Conservation (phyloP, 2,888 invertebrate genomes). For the Zygogramma bicolorata region DNA sequence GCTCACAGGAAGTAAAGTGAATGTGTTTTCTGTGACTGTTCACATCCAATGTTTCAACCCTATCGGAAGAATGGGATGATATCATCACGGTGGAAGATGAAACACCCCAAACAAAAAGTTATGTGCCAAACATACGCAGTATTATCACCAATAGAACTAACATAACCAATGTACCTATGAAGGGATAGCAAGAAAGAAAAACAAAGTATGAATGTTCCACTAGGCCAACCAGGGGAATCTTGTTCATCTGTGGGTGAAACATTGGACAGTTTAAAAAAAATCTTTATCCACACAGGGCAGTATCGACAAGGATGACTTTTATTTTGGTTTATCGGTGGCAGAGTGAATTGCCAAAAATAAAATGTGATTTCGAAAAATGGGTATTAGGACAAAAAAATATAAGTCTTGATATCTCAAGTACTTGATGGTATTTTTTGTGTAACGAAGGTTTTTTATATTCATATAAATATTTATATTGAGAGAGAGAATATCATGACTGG, state of each 20-base stretch:
- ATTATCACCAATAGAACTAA: too few species aligned
- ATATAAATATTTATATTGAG: too few species aligned
- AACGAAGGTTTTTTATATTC: too few species aligned
- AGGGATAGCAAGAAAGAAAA: not conserved
- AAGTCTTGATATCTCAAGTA: not conserved
- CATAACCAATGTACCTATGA: not conserved
- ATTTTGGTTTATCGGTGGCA: not conserved
- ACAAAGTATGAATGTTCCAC: not conserved
- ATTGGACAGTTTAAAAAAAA: not conserved
- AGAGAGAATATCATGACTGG: too few species aligned
- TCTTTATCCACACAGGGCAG: not conserved
- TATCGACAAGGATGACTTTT: not conserved
- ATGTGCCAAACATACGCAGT: too few species aligned
- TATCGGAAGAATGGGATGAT: conserved; percentile 4
- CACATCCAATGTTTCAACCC: too few species aligned
- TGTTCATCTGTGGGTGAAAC: not conserved
- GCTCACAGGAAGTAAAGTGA: conserved; percentile 9
- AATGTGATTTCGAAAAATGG: not conserved
- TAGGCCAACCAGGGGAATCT: not conserved
- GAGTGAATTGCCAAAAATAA: not conserved
- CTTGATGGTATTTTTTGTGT: not conserved
- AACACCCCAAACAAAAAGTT: too few species aligned
- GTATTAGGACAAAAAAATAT: not conserved
- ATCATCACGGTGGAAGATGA: not conserved
- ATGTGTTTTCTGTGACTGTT: not conserved